Evolutionary conservation across 2,797 vertebrate species (phyloP).

Genomic region (Gambusia yucatana): DNA sequence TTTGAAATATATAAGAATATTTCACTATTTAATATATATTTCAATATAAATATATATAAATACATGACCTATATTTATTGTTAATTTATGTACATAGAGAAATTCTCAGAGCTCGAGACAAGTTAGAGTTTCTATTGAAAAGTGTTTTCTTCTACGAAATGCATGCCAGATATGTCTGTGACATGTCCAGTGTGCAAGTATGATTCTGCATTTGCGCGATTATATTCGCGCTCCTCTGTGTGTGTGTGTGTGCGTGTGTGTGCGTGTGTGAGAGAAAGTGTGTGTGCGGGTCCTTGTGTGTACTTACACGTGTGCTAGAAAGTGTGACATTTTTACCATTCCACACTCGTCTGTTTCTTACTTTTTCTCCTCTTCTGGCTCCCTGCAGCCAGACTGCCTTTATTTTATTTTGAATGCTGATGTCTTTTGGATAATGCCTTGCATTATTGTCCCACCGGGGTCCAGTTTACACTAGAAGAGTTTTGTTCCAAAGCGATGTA

Average conservation of each 20-base stretch:
- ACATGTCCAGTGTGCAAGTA: conserved; percentile 80
- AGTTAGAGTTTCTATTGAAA: conserved; percentile 78
- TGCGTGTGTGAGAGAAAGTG: conserved; percentile 29
- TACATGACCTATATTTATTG: conserved; percentile 83
- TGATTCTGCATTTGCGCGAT: conserved; percentile 67
- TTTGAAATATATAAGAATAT: conserved; percentile 84
- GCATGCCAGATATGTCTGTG: conserved; percentile 84
- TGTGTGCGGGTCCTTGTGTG: background rate
- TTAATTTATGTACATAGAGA: conserved; percentile 84
- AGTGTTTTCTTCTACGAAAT: conserved; percentile 75
- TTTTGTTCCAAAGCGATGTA: conserved; percentile 69
- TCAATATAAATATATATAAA: conserved; percentile 79
- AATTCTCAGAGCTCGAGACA: conserved; percentile 81
- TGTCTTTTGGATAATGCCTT: conserved; percentile 71
- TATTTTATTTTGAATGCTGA: conserved; percentile 74
- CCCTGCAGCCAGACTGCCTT: conserved; percentile 80
- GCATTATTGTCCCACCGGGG: conserved; percentile 65
- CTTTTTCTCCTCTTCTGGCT: conserved; percentile 60
- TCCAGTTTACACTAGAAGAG: conserved; percentile 73
- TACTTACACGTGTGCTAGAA: conserved; percentile 42
- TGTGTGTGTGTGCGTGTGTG: conserved; percentile 28
- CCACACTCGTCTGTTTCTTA: conserved; percentile 65
- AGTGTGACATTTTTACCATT: conserved; percentile 76
- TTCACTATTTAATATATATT: conserved; percentile 82
- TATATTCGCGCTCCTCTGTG: conserved; percentile 57